These are phyloP conservation scores for Amyelois transitella DNA, from an alignment of 1,140 invertebrate genomes.

Conservation along the genomic window DNA sequence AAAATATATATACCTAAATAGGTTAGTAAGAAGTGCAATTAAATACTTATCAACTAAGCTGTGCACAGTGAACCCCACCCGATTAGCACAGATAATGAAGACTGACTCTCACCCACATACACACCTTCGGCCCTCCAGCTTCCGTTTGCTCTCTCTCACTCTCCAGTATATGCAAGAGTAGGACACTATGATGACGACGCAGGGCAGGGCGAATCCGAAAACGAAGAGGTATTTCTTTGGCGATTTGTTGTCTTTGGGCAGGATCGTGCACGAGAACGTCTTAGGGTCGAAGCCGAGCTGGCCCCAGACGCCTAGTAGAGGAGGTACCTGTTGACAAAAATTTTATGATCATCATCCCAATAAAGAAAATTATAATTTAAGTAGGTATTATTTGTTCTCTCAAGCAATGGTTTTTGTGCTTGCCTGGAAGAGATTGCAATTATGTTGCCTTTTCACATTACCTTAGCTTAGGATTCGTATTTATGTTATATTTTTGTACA, in stretches of 20 bases:
- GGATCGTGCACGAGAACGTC: constrained; percentile 91
- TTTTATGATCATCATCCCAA: not conserved
- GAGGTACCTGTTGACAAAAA: constrained; percentile 77
- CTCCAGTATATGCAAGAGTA: constrained; percentile 91
- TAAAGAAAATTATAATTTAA: no score
- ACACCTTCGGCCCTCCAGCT: constrained; percentile 80
- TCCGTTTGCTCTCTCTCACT: constrained; percentile 81
- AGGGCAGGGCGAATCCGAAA: constrained; percentile 87
- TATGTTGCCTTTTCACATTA: no score
- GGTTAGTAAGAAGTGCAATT: not conserved
- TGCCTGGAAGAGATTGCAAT: no score
- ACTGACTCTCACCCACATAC: constrained; percentile 60
- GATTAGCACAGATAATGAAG: constrained; percentile 7
- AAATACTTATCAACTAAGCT: not conserved
- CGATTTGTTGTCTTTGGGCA: constrained; percentile 82
- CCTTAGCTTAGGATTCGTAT: no score
- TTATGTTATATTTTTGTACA: no score
- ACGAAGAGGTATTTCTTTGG: constrained; percentile 91
- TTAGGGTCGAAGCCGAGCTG: constrained; percentile 82
- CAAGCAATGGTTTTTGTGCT: no score
- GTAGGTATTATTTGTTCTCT: no score
- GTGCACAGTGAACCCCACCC: constrained; percentile 4
- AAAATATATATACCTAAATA: not conserved
- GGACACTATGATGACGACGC: constrained; percentile 86
- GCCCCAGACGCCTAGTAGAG: constrained; percentile 88